These are phyloP conservation scores for Drosophila mimetica DNA, from an alignment of 2,888 invertebrate species.

Conservation along the genomic window DNA sequence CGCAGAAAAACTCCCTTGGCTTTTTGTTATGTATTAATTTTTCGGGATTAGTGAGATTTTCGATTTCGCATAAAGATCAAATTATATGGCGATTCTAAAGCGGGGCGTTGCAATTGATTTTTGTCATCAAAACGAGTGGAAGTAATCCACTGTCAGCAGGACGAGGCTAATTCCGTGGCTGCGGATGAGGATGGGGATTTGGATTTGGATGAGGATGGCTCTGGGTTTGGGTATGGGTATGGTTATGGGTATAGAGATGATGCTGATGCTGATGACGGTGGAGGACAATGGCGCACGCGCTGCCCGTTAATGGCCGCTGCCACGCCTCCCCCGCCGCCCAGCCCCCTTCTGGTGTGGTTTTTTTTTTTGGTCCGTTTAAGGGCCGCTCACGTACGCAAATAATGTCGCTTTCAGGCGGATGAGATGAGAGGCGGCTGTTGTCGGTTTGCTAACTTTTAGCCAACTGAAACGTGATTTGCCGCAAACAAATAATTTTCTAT, in stretches of 20 bases:
- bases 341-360: not conserved
- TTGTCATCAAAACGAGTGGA: slow-evolving; percentile 37
- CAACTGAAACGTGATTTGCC: slow-evolving; percentile 60
- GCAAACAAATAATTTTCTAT: slow-evolving; percentile 58
- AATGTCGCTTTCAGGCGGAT: slow-evolving; percentile 55
- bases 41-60: slow-evolving; percentile 20
- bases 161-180: not conserved
- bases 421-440: slow-evolving; percentile 39
- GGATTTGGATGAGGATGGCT: not conserved
- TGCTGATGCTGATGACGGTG: slow-evolving; percentile 10
- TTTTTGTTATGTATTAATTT: slow-evolving; percentile 25
- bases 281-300: slow-evolving; percentile 54
- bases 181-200: no score
- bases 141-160: slow-evolving; percentile 33
- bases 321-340: slow-evolving; percentile 16
- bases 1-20: slow-evolving; percentile 12
- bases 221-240: not conserved
- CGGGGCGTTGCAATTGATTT: slow-evolving; percentile 33
- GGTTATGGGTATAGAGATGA: not conserved
- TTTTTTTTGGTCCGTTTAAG: slow-evolving; percentile 27
- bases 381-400: slow-evolving; percentile 56
- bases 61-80: slow-evolving; percentile 17
- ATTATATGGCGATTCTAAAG: slow-evolving; percentile 29
- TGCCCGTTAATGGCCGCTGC: slow-evolving; percentile 53
- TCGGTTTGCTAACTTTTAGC: slow-evolving; percentile 54